Percentiles rank a stretch among this genome's conserved stretches.
phyloP scores from a whole-genome alignment of 1,140 invertebrate genomes.

The Micrasema longulum region DNA sequence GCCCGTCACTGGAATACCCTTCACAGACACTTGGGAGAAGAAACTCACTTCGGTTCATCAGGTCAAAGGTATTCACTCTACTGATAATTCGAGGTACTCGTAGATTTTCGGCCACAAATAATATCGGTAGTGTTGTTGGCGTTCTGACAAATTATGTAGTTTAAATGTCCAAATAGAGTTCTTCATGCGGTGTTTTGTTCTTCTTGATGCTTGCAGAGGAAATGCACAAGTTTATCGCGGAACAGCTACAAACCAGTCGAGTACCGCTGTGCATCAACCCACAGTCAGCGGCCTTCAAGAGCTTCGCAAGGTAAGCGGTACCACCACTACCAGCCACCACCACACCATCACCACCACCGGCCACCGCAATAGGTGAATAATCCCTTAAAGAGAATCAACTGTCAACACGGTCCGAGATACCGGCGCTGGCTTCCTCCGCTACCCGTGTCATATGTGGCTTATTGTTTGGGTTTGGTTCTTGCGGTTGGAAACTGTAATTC shows the following conservation, averaged over 20 bases:
- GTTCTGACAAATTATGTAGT: no score
- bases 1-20: constrained; percentile 87
- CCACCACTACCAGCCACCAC: constrained; percentile 57
- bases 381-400: constrained; percentile 53
- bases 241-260: constrained; percentile 92
- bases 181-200: not conserved
- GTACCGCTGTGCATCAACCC: constrained; percentile 99
- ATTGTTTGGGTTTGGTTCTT: constrained; percentile 6
- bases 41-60: constrained; percentile 92
- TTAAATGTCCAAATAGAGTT: no score
- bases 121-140: no score
- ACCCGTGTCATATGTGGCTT: not conserved
- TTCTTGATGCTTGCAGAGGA: constrained; percentile 82
- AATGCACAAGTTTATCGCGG: constrained; percentile 98
- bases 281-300: constrained; percentile 98
- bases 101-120: no score
- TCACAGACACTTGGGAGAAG: constrained; percentile 95
- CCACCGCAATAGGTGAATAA: constrained; percentile 56
- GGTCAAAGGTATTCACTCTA: constrained; percentile 90
- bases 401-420: constrained; percentile 21
- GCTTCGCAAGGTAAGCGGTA: constrained; percentile 95
- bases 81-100: no score
- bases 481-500: constrained; percentile 3
- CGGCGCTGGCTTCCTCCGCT: constrained; percentile 14
- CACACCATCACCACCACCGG: constrained; percentile 60